phyloP scores from a whole-genome alignment of 2,113 vertebrate species.

The Rhadina sibilatrix region DNA sequence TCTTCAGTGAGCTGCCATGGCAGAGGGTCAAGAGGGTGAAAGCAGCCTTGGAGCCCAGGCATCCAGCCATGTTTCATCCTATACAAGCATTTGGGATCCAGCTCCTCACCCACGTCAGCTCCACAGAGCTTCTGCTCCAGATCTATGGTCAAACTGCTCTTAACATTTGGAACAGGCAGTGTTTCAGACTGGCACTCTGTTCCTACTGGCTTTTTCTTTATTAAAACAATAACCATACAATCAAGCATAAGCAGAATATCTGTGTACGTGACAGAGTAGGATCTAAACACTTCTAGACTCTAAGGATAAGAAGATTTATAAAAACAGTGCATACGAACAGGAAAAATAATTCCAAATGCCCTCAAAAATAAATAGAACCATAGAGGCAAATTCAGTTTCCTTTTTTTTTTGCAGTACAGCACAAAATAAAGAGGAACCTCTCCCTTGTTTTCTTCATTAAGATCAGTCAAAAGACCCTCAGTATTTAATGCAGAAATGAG shows the following conservation, averaged over 20 bases:
- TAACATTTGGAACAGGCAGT: not conserved
- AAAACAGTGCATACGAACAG: not conserved
- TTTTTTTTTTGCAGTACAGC: not conserved
- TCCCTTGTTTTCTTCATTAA: not conserved
- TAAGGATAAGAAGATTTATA: not conserved
- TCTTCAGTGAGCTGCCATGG: not conserved
- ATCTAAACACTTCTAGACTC: not conserved
- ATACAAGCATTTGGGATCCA: not conserved
- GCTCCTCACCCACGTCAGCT: not conserved
- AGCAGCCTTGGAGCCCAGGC: not conserved
- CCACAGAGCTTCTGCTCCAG: not conserved
- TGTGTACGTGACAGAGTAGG: not conserved
- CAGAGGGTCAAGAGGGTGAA: not conserved
- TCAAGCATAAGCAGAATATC: not conserved
- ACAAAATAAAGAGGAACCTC: not conserved
- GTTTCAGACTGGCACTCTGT: not conserved
- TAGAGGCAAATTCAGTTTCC: not conserved
- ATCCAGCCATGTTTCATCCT: not conserved
- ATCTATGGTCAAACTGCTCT: accelerated
- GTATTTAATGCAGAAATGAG: slow-evolving; percentile 53
- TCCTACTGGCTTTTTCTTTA: not conserved
- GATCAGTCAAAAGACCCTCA: not conserved
- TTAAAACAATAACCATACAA: not conserved
- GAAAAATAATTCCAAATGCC: not conserved
- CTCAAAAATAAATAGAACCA: not conserved